phyloP scores from a whole-genome alignment of 2,888 invertebrate genomes.

The Dysmachus trigonus region DNA sequence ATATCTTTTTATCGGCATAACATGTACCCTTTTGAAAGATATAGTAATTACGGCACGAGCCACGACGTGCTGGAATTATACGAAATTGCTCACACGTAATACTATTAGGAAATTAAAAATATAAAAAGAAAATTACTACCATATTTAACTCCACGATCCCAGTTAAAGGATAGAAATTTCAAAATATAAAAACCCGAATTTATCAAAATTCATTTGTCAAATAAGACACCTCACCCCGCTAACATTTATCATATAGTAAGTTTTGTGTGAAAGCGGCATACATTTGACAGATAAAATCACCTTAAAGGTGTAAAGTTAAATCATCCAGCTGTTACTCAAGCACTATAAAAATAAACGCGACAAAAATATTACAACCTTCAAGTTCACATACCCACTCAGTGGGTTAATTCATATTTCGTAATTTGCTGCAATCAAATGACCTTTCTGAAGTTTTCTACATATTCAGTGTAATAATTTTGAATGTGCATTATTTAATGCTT shows the following conservation, averaged over 20 bases:
- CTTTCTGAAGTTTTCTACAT: neutral
- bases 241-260: neutral
- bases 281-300: neutral
- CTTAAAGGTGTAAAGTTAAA: neutral
- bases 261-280: neutral
- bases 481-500: neutral
- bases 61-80: too few relatives aligned
- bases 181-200: neutral
- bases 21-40: too few relatives aligned
- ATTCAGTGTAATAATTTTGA: neutral
- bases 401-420: neutral
- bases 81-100: too few relatives aligned
- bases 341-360: neutral
- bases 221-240: neutral
- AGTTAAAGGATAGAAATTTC: neutral
- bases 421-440: neutral
- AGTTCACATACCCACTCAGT: neutral
- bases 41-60: too few relatives aligned
- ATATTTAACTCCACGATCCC: too few relatives aligned
- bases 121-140: neutral
- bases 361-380: neutral
- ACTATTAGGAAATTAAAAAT: neutral
- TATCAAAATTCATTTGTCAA: neutral
- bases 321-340: neutral
- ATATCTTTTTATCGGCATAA: too few relatives aligned